These are phyloP conservation scores for Cavia aperea DNA, from an alignment of 2,113 vertebrate genomes.

Conservation along the genomic window DNA sequence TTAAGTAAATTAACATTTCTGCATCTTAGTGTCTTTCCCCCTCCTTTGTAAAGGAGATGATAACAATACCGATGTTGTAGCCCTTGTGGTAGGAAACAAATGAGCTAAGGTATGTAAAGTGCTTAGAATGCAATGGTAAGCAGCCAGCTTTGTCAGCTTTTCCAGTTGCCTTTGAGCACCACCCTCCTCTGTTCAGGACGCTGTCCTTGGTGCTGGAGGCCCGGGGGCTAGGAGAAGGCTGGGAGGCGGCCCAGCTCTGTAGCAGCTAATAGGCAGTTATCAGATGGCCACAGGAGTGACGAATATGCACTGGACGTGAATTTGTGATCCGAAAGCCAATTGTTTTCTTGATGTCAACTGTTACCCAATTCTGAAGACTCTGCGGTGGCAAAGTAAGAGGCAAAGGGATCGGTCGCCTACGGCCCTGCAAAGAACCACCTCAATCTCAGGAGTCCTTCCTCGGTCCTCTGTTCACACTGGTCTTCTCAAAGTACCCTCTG, in stretches of 20 bases:
- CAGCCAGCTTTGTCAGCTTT: background rate
- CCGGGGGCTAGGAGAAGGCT: background rate
- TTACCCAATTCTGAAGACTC: background rate
- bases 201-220: background rate
- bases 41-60: background rate
- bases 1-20: background rate
- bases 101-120: background rate
- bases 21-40: background rate
- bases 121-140: background rate
- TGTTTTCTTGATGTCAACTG: background rate
- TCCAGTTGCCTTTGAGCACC: background rate
- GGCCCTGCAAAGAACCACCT: background rate
- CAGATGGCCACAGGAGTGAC: background rate
- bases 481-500: background rate
- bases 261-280: background rate
- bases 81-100: background rate
- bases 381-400: no score
- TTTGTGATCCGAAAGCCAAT: background rate
- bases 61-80: background rate
- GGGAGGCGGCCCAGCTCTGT: background rate
- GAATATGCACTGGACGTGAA: background rate
- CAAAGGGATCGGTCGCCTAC: background rate
- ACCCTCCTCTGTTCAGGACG: no score
- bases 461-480: background rate
- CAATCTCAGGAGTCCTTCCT: background rate